Base-by-base conservation (phyloP, 2,797 vertebrate genomes). In the Buceros bicornis region DNA sequence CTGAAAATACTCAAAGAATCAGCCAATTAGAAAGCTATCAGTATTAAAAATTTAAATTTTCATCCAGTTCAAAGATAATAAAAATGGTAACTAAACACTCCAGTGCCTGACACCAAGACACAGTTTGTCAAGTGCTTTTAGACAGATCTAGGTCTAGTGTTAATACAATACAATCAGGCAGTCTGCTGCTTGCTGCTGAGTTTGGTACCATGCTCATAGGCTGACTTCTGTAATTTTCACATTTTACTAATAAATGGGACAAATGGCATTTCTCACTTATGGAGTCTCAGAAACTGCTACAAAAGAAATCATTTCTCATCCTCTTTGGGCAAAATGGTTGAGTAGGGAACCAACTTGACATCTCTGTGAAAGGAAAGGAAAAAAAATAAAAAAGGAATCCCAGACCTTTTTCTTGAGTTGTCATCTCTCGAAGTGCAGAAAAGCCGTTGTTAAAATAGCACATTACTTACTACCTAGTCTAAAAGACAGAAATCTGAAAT, bases 21-120 rank as follows among this genome's bases (percentile, higher is more conserved):
- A 80, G 24, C 20, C 80, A 61, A 60, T 95, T 94, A 96, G 60
- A 93, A 95, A 85, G 6, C 45, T 82, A 88, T 66, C 66, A 74
- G 45, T 76, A 87, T 65, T 80, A 94, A 94, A 91, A 77, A 61
- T 67, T 70, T 70, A 86, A 56, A 88, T 73, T 82, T 79, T 89
- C 51, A 70, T 89, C 90, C 43, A 14, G 12, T 82, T 94, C 22
- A 92, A 82, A 84, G n/a, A 73, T 28, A 3, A 54, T 78, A 78
- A 65, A 91, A 62, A 37, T 16, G 10, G 14, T 64, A 56, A 66
- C 65, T 72, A 16, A 87, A 69, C 11, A 58, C 58, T 73, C 51
- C 9, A 11, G 66, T 53, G 51, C 70, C 29, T 53, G 53, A 66
- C 54, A 67, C 67, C 83, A 90, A 79, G 67, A 77, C 60, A 51